These are phyloP conservation scores for Diaphora mendica DNA, from an alignment of 2,888 invertebrate genomes.

Conservation along the genomic window DNA sequence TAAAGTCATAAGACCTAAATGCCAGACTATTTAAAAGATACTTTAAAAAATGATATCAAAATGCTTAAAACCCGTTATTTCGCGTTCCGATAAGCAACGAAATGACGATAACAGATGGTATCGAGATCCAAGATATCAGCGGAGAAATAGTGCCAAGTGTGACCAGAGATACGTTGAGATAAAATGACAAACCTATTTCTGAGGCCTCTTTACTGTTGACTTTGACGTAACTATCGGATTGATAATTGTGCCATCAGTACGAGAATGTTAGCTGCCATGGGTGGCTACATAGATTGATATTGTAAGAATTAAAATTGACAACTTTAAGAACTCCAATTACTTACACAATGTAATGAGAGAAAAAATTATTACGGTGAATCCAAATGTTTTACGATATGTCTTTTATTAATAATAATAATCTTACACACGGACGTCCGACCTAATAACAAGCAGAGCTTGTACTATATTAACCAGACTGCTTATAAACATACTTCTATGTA, in stretches of 20 bases:
- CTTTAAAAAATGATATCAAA: constrained; percentile 2
- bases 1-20: not conserved
- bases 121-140: constrained; percentile 39
- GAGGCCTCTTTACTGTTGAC: constrained; percentile 23
- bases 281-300: not conserved
- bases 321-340: not conserved
- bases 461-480: no score
- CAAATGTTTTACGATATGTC: not conserved
- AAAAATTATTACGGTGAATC: not conserved
- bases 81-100: constrained; percentile 30
- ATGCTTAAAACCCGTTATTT: constrained; percentile 10
- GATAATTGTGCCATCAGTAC: not conserved
- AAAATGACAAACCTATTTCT: constrained; percentile 25
- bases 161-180: constrained; percentile 43
- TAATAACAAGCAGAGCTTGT: no score
- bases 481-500: no score
- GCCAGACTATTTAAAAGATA: not conserved
- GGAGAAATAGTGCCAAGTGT: constrained; percentile 42
- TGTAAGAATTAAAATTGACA: not conserved
- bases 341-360: not conserved
- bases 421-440: no score
- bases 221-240: constrained; percentile 20
- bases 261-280: constrained; percentile 2
- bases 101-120: constrained; percentile 46
- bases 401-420: not conserved